Conservation (phyloP, 2,113 vertebrate genomes). For the Etheostoma cragini region DNA sequence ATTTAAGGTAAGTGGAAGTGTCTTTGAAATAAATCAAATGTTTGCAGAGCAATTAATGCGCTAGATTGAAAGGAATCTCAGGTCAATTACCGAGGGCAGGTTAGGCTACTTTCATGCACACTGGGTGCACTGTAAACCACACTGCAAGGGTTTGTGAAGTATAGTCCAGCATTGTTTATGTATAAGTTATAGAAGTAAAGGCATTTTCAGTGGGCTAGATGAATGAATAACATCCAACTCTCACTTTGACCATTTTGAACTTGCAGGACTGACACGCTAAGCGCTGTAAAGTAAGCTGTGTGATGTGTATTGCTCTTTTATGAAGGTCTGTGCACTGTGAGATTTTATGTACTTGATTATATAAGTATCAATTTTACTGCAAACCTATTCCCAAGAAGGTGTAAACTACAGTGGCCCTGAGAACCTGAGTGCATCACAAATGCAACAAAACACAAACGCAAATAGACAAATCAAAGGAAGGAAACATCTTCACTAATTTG, state of each 20-base stretch:
- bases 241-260: slow-evolving; percentile 15
- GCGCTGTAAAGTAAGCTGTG: neutral
- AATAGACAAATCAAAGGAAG: neutral
- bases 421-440: neutral
- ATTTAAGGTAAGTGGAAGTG: slow-evolving; percentile 66
- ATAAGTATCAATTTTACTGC: neutral
- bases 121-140: slow-evolving; percentile 15
- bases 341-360: neutral
- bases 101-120: slow-evolving; percentile 5
- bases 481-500: neutral
- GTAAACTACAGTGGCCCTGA: neutral
- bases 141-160: neutral
- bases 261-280: neutral
- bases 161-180: slow-evolving; percentile 13
- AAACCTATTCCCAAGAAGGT: neutral
- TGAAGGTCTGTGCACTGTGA: neutral
- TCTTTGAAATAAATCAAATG: slow-evolving; percentile 78
- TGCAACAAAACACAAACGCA: neutral
- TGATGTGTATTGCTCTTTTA: neutral
- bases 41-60: slow-evolving; percentile 75
- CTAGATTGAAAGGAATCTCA: slow-evolving; percentile 58
- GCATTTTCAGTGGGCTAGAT: slow-evolving; percentile 7
- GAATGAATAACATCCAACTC: neutral
- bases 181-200: neutral
- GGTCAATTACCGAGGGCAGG: slow-evolving; percentile 35